Base-by-base conservation (phyloP, 2,797 vertebrate species). In the Arnoldichthys spilopterus region DNA sequence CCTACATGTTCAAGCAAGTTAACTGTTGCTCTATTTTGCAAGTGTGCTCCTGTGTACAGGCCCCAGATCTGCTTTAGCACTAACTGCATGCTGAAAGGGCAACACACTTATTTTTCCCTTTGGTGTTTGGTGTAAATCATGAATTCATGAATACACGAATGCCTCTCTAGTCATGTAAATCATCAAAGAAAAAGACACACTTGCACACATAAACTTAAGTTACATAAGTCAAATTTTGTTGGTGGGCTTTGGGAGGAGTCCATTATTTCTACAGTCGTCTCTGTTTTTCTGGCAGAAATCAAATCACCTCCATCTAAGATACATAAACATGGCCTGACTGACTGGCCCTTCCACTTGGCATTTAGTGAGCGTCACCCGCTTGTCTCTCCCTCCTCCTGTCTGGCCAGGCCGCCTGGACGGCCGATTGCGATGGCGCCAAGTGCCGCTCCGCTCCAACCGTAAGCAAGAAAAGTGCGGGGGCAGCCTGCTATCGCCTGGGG, bases 381-480 rank as follows among this genome's bases (percentile, higher is more conserved):
- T 88, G 86, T 88, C 89, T 92, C 89, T 92, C 92, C 89, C 81
- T 89, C 86, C 74, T 58, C 79, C 90, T 82, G 92, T 92, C 91
- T 92, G 87, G 91, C 86, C 88, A 80, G 87, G 87, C 83, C 87
- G 92, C 87, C 92, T 91, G 91, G 90, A 89, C 88, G 89, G 91
- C 92, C 90, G 89, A 89, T 91, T 90, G 82, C 84, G 88, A 92
- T 93, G 94, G 93, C 93, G 94, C 94, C 94, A 94, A 91, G 87
- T 73, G 47, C 88, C 90, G 74, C 87, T 87, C 85, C 82, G 87
- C 85, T 91, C 89, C 83, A 88, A 89, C 90, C 83, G 83, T 92
- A 93, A 93, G 94, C 93, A 94, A 93, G 92, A 94, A 92, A 90
- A 90, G 89, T 82, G 77, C 86, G 91, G 90, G 90, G 91, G 72